A percentile compares a stretch with the other conserved stretches of the same genome.
phyloP scores from a whole-genome alignment of 2,797 vertebrate genomes.

The Amphiprion clarkii region DNA sequence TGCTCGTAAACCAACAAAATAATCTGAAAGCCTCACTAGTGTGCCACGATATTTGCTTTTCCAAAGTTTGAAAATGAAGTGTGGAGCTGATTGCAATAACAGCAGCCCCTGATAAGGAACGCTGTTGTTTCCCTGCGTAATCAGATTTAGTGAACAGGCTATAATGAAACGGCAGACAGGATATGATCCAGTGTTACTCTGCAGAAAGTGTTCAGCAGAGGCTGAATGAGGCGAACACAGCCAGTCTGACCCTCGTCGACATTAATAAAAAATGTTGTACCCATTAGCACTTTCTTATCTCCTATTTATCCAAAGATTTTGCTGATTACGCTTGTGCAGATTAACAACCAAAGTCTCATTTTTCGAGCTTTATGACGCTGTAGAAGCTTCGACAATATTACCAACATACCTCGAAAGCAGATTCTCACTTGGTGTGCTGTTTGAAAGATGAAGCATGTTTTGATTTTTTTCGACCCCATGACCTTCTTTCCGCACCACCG shows the following conservation, averaged over 20 bases:
- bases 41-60: constrained; percentile 16
- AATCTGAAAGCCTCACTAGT: background rate
- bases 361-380: background rate
- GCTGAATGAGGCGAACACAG: constrained; percentile 8
- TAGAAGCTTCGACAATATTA: too few relatives aligned
- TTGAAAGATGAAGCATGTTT: constrained; percentile 1
- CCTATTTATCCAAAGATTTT: background rate
- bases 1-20: background rate
- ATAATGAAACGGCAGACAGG: constrained; percentile 4
- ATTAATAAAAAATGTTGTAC: background rate
- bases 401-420: too few relatives aligned
- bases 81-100: constrained; percentile 13
- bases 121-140: constrained; percentile 1
- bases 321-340: background rate
- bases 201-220: constrained; percentile 5
- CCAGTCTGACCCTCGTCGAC: background rate
- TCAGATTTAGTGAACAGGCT: constrained; percentile 7
- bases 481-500: constrained; percentile 3
- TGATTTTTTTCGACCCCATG: background rate
- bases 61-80: too few relatives aligned
- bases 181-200: constrained; percentile 9
- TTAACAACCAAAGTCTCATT: background rate
- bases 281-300: background rate
- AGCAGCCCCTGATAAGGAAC: background rate
- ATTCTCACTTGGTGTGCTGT: background rate